Percentiles rank a stretch among this genome's conserved stretches.
Evolutionary conservation across 1,140 invertebrate genomes (phyloP).

Genomic region (Coptotermes formosanus): DNA sequence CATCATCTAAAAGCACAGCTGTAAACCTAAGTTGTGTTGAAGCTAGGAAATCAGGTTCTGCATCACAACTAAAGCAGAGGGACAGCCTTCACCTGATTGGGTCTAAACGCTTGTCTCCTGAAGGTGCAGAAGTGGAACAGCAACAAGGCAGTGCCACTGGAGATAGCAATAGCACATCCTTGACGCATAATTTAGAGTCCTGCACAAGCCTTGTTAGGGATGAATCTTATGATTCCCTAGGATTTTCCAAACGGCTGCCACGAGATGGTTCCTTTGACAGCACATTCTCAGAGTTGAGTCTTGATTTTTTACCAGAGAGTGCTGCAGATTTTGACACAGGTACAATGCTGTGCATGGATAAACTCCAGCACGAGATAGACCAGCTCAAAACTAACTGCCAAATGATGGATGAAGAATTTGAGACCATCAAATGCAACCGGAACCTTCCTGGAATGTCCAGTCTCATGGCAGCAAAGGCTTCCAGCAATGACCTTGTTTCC

Average conservation of each 20-base stretch:
- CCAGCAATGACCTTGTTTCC: neutral
- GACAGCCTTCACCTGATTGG: neutral
- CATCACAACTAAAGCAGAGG: neutral
- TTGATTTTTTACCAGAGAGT: conserved; percentile 38
- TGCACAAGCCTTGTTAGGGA: conserved; percentile 21
- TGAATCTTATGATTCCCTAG: conserved; percentile 34
- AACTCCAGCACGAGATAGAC: conserved; percentile 42
- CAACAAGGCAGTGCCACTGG: neutral
- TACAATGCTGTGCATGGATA: conserved; percentile 39
- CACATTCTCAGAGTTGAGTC: conserved; percentile 41
- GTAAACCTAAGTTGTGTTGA: neutral
- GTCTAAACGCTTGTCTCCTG: neutral
- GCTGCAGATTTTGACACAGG: conserved; percentile 30
- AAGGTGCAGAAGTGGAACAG: neutral
- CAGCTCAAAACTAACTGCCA: conserved; percentile 42
- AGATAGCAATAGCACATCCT: neutral
- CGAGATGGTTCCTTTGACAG: conserved; percentile 41
- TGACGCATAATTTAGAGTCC: neutral
- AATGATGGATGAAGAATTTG: conserved; percentile 43
- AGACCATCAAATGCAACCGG: conserved; percentile 41
- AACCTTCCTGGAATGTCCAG: conserved; percentile 41
- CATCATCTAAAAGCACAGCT: neutral
- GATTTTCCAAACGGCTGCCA: conserved; percentile 30
- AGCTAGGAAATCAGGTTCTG: neutral
- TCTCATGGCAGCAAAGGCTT: conserved; percentile 34